Conservation (phyloP, 2,113 vertebrate species). For the Petaurus breviceps region DNA sequence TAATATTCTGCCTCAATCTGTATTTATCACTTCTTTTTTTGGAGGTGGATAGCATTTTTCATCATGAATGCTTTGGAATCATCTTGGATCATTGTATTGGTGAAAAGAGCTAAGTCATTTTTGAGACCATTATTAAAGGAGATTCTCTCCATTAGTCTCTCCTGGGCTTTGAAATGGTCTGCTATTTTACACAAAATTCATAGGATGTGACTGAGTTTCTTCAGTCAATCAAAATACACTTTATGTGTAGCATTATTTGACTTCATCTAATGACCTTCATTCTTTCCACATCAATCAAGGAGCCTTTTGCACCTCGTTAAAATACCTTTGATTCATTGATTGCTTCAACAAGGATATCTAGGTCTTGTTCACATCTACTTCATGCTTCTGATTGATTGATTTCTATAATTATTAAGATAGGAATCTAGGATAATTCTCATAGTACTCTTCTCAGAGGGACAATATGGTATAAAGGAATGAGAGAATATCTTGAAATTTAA, state of each 20-base stretch:
- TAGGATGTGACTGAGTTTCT: background rate
- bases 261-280: background rate
- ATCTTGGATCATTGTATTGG: background rate
- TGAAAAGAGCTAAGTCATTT: background rate
- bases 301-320: background rate
- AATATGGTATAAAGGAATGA: background rate
- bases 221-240: background rate
- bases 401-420: background rate
- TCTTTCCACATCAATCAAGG: background rate
- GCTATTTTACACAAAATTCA: background rate
- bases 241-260: background rate
- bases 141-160: background rate
- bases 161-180: background rate
- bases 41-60: background rate
- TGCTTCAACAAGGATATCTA: background rate
- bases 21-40: background rate
- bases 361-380: background rate
- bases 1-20: background rate
- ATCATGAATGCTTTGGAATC: background rate
- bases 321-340: background rate
- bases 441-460: background rate
- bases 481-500: background rate
- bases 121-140: background rate
- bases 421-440: background rate
- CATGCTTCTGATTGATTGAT: background rate